Percentiles rank a stretch among this genome's conserved stretches.
These are phyloP conservation scores for Podiceps cristatus DNA, from an alignment of 2,113 vertebrate genomes.

Conservation along the genomic window DNA sequence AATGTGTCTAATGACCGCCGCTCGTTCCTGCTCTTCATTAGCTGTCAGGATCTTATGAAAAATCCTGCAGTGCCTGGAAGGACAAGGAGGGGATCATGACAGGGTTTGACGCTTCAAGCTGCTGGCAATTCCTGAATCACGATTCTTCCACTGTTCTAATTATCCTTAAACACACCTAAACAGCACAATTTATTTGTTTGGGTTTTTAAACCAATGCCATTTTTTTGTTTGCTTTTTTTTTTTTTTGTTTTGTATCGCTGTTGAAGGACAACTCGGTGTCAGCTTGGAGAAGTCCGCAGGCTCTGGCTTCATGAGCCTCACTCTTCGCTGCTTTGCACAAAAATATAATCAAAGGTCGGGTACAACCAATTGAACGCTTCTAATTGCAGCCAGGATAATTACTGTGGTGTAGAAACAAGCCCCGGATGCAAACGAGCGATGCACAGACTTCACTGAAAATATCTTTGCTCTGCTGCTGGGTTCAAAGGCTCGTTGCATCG, in stretches of 20 bases:
- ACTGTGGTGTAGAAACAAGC: fast-evolving
- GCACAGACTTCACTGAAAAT: not conserved
- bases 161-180: not conserved
- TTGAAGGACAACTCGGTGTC: fast-evolving
- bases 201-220: not conserved
- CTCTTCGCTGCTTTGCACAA: not conserved
- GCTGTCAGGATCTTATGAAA: not conserved
- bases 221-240: not conserved
- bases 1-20: fast-evolving
- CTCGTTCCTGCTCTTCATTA: not conserved
- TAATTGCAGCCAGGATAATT: not conserved
- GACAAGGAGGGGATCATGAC: fast-evolving
- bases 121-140: fast-evolving
- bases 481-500: not conserved
- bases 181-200: too few species aligned
- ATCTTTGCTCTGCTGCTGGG: not conserved
- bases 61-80: not conserved
- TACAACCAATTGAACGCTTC: not conserved
- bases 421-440: fast-evolving
- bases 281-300: not conserved
- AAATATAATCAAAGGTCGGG: not conserved
- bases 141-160: fast-evolving
- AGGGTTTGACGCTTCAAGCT: not conserved
- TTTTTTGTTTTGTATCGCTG: not conserved
- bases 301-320: not conserved